Evolutionary conservation across 1,140 invertebrate genomes (phyloP).

Genomic region (Drosophila nasuta): DNA sequence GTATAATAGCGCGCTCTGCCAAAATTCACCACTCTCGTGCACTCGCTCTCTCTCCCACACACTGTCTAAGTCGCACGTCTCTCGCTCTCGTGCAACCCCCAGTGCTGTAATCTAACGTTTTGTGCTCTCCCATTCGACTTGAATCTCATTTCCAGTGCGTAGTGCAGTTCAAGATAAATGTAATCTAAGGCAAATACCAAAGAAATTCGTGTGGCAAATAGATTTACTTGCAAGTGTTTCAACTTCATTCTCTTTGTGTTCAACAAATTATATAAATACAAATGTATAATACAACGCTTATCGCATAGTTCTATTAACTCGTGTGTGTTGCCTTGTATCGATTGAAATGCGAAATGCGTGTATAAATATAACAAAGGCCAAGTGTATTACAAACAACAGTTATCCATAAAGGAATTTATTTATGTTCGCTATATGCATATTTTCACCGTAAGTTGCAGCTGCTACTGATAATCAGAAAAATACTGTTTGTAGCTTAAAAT

Average conservation of each 20-base stretch:
- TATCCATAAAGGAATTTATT: constrained; percentile 29
- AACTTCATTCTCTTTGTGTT: constrained; percentile 17
- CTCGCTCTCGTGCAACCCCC: constrained; percentile 12
- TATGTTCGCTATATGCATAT: neutral
- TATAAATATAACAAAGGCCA: constrained; percentile 36
- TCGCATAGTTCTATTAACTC: constrained; percentile 8
- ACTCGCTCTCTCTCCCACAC: constrained; percentile 8
- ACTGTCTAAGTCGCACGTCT: neutral
- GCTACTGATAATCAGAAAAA: neutral
- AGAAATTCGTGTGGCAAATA: constrained; percentile 49
- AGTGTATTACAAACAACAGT: constrained; percentile 34
- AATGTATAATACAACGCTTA: constrained; percentile 11
- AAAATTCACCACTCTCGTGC: constrained; percentile 70
- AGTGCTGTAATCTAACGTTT: constrained; percentile 5
- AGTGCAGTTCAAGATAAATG: constrained; percentile 67
- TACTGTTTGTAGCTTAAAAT: constrained; percentile 4
- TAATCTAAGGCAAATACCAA: constrained; percentile 34
- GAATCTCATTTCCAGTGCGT: constrained; percentile 63
- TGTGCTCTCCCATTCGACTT: constrained; percentile 15
- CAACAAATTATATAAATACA: constrained; percentile 28
- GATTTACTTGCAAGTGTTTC: constrained; percentile 39
- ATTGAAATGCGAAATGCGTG: constrained; percentile 23
- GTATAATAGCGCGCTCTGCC: constrained; percentile 34
- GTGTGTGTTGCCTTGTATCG: constrained; percentile 19
- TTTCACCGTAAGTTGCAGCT: constrained; percentile 18